These are phyloP conservation scores for Drosophila setosimentum DNA, from an alignment of 2,888 invertebrate species.

Conservation along the genomic window DNA sequence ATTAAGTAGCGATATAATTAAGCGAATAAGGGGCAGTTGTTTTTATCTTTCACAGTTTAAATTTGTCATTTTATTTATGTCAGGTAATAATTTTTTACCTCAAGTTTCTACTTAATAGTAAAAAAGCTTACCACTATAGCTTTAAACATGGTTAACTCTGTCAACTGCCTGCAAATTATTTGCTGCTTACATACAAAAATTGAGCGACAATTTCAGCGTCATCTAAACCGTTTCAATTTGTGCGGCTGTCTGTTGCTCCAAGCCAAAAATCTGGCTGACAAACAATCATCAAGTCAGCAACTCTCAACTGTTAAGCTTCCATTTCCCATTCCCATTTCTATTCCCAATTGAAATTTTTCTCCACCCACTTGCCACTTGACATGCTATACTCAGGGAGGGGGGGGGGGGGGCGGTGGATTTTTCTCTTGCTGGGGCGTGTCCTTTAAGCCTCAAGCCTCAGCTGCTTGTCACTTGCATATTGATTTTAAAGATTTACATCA, in stretches of 20 bases:
- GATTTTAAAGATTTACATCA: conserved; percentile 74
- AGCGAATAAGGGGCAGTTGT: background rate
- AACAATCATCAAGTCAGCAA: conserved; percentile 30
- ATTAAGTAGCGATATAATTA: background rate
- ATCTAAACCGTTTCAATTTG: conserved; percentile 76
- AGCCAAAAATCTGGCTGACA: conserved; percentile 53
- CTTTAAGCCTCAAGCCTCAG: conserved; percentile 44
- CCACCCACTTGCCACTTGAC: conserved; percentile 10
- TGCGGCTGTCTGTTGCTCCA: conserved; percentile 67
- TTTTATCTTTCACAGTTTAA: background rate
- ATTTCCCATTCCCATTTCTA: conserved; percentile 4
- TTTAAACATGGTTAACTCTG: conserved; percentile 3
- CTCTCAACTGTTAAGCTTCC: conserved; percentile 21
- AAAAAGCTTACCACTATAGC: background rate
- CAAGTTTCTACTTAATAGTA: background rate
- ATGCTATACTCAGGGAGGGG: background rate
- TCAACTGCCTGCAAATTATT: conserved; percentile 10
- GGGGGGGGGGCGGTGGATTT: background rate
- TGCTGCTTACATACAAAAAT: conserved; percentile 9
- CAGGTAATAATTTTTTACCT: background rate
- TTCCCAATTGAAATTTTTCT: conserved; percentile 10
- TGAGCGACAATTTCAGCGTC: conserved; percentile 57
- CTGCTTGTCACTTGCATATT: conserved; percentile 68
- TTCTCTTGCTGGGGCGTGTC: conserved; percentile 9
- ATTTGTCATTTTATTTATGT: background rate